These are phyloP conservation scores for Siphlonurus alternatus DNA, from an alignment of 2,888 invertebrate species.

Conservation along the genomic window DNA sequence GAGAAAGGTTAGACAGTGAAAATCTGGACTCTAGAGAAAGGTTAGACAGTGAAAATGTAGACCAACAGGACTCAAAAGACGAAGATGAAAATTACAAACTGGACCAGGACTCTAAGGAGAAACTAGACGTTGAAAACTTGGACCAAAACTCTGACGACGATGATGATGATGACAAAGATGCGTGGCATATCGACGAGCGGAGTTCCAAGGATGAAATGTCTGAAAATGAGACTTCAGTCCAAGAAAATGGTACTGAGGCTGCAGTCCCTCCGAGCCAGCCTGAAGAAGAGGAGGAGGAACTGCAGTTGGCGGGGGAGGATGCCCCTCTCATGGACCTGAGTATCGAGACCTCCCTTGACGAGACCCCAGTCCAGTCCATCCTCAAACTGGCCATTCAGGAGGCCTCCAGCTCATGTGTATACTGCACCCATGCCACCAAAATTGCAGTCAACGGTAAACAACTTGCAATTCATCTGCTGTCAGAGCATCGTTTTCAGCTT, in stretches of 20 bases:
- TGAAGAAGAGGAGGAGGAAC: conserved; percentile 2
- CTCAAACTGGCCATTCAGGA: conserved; percentile 54
- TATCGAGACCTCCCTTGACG: conserved; percentile 56
- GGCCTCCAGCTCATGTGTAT: conserved; percentile 54
- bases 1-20: neutral
- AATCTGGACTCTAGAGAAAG: neutral
- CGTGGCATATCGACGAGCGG: neutral
- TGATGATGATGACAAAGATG: neutral
- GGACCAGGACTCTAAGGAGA: conserved; percentile 11
- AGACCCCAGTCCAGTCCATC: conserved; percentile 50
- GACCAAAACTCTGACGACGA: neutral
- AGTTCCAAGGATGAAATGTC: neutral
- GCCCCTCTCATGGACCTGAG: conserved; percentile 50
- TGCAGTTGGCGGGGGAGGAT: conserved; percentile 38
- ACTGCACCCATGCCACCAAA: conserved; percentile 71
- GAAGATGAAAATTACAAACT: conserved; percentile 13
- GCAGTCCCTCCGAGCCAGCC: neutral
- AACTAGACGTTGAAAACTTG: neutral
- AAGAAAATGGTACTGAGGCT: too few species aligned
- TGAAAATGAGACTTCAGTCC: too few species aligned
- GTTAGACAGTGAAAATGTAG: neutral
- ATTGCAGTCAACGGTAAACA: conserved; percentile 73
- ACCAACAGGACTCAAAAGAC: conserved; percentile 9
- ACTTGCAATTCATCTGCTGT: conserved; percentile 59
- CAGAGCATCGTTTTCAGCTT: conserved; percentile 63